Evolutionary conservation across 2,888 invertebrate species (phyloP), one percentile per base, ranked within the genome.

Genomic region (Eupithecia centaureata): DNA sequence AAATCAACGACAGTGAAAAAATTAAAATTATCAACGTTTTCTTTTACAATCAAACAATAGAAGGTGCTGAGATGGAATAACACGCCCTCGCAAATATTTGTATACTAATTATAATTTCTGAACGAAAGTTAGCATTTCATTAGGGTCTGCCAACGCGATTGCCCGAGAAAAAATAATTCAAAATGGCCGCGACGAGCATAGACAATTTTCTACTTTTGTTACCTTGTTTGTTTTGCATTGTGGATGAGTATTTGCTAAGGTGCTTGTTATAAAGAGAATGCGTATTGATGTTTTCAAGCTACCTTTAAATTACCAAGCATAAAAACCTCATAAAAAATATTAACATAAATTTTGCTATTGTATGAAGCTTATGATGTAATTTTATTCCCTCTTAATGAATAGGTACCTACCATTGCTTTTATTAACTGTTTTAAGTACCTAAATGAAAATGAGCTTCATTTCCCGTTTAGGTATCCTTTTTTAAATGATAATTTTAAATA

Each of bases 61-160:
- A 67, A 71, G 74, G 74, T 71, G 71, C 58, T 74, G 74, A 70
- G 73, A 77, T 71, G 63, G 60, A 70, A 70, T 52, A 73, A 70
- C 72, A 58, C 35, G 60, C 70, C 59, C 61, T 62, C 66, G 59
- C 80, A 80, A 84, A 84, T 83, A 84, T 85, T 85, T 82, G 84
- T 72, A 30, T 68, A 77, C 80, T 84, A 83, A 84, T 84, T 85
- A 84, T 79, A 81, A 82, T 83, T 81, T 82, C 77, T 71, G 74
- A 80, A 78, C 75, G 79, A 76, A 79, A 83, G 83, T 85, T 85
- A 81, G 82, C 84, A 82, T 85, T 85, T 85, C 82, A 83, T 85
- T 85, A 83, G 72, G 73, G 65, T 67, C 74, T 79, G 79, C 80
- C 82, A 83, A 84, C 80, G 80, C 57, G 65, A 59, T 12, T 18